A percentile compares a stretch with the other conserved stretches of the same genome.
These are phyloP conservation scores for Otis tarda DNA, from an alignment of 2,113 vertebrate genomes.

Conservation along the genomic window DNA sequence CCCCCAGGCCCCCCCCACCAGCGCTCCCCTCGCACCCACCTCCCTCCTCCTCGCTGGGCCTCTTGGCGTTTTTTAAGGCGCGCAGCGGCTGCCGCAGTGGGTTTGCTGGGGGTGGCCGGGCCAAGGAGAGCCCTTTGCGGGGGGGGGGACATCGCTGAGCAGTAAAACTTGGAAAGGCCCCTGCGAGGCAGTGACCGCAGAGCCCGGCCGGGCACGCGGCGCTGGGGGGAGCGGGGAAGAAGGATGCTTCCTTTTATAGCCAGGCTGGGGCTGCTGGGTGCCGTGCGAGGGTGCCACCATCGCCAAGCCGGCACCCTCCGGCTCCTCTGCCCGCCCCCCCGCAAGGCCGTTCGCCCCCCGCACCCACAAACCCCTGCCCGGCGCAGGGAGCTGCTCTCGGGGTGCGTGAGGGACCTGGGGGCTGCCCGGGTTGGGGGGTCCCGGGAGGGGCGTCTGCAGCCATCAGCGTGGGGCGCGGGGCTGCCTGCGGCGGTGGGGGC, in stretches of 20 bases:
- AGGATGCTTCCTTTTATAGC: slow-evolving; percentile 71
- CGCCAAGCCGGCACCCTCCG: neutral
- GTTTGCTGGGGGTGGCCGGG: neutral
- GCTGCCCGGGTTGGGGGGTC: neutral
- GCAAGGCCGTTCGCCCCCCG: accelerated
- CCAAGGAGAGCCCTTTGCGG: neutral
- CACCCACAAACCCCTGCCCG: neutral
- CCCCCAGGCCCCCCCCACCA: neutral
- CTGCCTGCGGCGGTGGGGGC: neutral
- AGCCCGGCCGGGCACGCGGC: neutral
- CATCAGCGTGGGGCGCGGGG: neutral
- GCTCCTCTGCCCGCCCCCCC: neutral
- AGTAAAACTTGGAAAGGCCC: slow-evolving; percentile 19
- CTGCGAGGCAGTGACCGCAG: slow-evolving; percentile 3
- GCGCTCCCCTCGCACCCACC: neutral
- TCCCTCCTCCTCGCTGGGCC: neutral
- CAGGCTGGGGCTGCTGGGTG: slow-evolving; percentile 38
- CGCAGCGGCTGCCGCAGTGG: slow-evolving; percentile 15
- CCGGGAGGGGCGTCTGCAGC: neutral
- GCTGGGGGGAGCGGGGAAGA: neutral
- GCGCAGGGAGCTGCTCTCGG: neutral
- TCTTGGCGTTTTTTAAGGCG: neutral
- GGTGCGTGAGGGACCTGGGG: accelerated
- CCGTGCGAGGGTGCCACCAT: neutral
- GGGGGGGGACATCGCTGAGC: neutral